Percentiles rank a stretch among this genome's conserved stretches.
Evolutionary conservation across 2,888 invertebrate genomes (phyloP).

Genomic region (Apantesis nais): DNA sequence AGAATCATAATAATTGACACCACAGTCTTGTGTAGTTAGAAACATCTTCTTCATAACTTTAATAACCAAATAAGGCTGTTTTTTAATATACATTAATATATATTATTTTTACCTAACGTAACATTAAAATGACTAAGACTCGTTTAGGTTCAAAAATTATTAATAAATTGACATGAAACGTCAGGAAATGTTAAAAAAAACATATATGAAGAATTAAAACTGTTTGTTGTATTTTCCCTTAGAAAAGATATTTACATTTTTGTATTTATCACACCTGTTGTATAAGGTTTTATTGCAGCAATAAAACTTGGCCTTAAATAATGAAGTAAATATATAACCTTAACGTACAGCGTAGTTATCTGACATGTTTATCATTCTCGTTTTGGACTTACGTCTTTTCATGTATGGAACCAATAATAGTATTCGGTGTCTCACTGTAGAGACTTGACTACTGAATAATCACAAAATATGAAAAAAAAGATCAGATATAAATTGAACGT

Average conservation of each 20-base stretch:
- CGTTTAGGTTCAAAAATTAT: too few species aligned
- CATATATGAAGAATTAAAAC: neutral
- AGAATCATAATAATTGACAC: too few species aligned
- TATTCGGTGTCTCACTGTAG: neutral
- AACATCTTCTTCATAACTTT: too few species aligned
- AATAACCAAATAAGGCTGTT: too few species aligned
- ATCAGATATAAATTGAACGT: constrained; percentile 2
- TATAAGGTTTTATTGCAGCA: neutral
- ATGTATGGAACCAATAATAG: neutral
- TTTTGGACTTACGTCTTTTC: neutral
- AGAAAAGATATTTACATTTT: neutral
- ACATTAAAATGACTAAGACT: too few species aligned
- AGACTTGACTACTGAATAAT: neutral
- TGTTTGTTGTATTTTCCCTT: neutral
- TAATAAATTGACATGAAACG: too few species aligned
- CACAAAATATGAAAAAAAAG: neutral
- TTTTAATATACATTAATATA: too few species aligned
- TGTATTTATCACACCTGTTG: neutral
- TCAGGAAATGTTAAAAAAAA: too few species aligned
- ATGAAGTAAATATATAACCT: neutral
- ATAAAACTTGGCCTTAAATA: neutral
- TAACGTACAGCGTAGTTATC: neutral
- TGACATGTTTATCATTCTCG: neutral
- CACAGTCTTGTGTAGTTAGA: too few species aligned
- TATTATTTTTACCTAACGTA: too few species aligned